Conservation (phyloP, 2,113 vertebrate species). For the Sinocyclocheilus anshuiensis region DNA sequence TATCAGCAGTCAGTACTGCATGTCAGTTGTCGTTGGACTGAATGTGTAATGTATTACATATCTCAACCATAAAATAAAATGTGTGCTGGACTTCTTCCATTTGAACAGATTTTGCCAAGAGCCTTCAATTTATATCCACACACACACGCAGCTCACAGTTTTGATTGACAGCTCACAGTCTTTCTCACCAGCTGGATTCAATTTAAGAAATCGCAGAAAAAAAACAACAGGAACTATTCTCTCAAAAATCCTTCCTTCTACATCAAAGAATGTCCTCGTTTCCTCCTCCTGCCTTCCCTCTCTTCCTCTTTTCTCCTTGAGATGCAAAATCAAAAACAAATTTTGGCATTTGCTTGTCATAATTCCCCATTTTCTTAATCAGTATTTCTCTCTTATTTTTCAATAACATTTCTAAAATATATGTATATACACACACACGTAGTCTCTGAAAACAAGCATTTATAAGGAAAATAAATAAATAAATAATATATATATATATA, state of each 20-base stretch:
- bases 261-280: neutral
- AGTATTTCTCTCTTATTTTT: no score
- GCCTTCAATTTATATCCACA: constrained; percentile 3
- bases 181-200: constrained; percentile 39
- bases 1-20: constrained; percentile 14
- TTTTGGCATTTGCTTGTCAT: neutral
- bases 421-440: no score
- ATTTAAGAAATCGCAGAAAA: constrained; percentile 40
- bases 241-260: constrained; percentile 5
- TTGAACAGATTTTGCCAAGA: constrained; percentile 30
- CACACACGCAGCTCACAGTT: constrained; percentile 23
- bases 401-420: no score
- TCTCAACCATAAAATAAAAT: constrained; percentile 41
- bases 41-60: constrained; percentile 44
- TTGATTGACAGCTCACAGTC: constrained; percentile 43
- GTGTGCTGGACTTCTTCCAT: constrained; percentile 32
- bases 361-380: neutral
- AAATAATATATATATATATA: no score
- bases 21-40: constrained; percentile 42
- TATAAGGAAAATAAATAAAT: neutral
- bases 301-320: neutral
- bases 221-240: constrained; percentile 19
- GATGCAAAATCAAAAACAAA: neutral
- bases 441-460: neutral
- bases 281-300: neutral